These are phyloP conservation scores for Actias luna DNA, from an alignment of 2,888 invertebrate species.

Conservation along the genomic window DNA sequence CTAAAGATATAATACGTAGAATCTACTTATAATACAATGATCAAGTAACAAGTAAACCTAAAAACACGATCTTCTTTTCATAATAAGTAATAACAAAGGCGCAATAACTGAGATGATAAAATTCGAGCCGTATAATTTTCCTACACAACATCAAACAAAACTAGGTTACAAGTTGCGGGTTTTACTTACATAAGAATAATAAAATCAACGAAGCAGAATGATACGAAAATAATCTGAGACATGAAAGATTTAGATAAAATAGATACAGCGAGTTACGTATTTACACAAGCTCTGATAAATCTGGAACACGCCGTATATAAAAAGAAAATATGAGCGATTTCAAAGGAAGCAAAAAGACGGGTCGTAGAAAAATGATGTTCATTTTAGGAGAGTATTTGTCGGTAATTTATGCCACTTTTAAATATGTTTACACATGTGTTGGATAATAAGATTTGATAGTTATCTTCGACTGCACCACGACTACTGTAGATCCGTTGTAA, in stretches of 20 bases:
- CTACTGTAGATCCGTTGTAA: no score
- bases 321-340: slow-evolving; percentile 9
- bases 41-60: background rate
- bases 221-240: slow-evolving; percentile 34
- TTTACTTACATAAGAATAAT: slow-evolving; percentile 38
- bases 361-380: background rate
- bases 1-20: no score
- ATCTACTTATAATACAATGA: no score
- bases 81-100: background rate
- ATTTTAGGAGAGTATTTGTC: background rate
- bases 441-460: no score
- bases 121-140: slow-evolving; percentile 7
- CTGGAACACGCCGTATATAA: slow-evolving; percentile 21
- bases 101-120: background rate
- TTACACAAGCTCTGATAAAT: slow-evolving; percentile 23
- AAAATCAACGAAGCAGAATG: slow-evolving; percentile 33
- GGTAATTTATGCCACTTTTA: background rate
- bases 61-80: background rate
- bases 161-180: slow-evolving; percentile 22
- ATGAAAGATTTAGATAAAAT: slow-evolving; percentile 29
- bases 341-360: slow-evolving; percentile 1
- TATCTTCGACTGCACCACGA: no score
- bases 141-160: slow-evolving; percentile 32
- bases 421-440: background rate
- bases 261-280: slow-evolving; percentile 22